A percentile compares a stretch with the other conserved stretches of the same genome.
Evolutionary conservation across 2,888 invertebrate genomes (phyloP).

Genomic region (Morpho achilles): DNA sequence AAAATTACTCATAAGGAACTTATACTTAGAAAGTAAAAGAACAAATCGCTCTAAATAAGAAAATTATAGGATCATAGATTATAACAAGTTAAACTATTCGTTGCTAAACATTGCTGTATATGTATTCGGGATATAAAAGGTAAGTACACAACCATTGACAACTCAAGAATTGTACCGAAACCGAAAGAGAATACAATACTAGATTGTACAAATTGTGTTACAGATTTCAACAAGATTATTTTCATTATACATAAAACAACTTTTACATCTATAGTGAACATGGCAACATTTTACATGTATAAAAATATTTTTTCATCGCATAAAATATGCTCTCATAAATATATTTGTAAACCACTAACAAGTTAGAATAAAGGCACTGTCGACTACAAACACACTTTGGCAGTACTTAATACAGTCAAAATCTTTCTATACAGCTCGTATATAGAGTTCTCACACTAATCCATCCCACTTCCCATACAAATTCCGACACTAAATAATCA

Average conservation of each 20-base stretch:
- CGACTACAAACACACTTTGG: constrained; percentile 81
- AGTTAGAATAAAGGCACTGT: constrained; percentile 74
- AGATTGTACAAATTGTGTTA: constrained; percentile 29
- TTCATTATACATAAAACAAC: constrained; percentile 41
- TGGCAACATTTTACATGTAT: constrained; percentile 77
- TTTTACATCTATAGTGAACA: constrained; percentile 69
- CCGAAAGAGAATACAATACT: constrained; percentile 25
- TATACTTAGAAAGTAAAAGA: constrained; percentile 65
- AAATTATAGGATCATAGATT: constrained; percentile 57
- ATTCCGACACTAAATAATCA: constrained; percentile 60
- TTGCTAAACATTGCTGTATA: constrained; percentile 27
- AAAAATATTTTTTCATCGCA: constrained; percentile 70
- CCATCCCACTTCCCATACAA: constrained; percentile 3
- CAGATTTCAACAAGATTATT: constrained; percentile 19
- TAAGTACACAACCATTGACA: constrained; percentile 76
- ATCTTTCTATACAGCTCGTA: constrained; percentile 46
- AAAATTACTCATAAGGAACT: constrained; percentile 71
- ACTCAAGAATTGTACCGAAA: constrained; percentile 48
- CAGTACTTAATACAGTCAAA: constrained; percentile 62
- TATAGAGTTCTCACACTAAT: constrained; percentile 45
- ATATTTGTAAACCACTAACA: constrained; percentile 60
- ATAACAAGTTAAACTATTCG: constrained; percentile 34
- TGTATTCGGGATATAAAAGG: constrained; percentile 31
- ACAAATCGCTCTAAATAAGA: constrained; percentile 42
- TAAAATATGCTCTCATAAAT: constrained; percentile 71